Percentiles rank a stretch among this genome's conserved stretches.
Evolutionary conservation across 1,140 invertebrate genomes (phyloP).

Genomic region (Drosophila seguyi): DNA sequence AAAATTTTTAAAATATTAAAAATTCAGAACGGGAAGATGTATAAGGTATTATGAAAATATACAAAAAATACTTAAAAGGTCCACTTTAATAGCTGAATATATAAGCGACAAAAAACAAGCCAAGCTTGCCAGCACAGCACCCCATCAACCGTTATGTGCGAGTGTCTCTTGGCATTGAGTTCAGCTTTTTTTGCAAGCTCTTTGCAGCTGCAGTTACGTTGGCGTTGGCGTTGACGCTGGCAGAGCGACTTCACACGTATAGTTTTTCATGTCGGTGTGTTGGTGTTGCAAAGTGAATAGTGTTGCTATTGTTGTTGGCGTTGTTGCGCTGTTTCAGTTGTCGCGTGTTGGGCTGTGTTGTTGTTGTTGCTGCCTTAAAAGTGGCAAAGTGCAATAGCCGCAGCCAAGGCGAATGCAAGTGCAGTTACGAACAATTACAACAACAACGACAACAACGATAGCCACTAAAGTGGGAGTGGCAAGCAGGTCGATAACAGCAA

Average conservation of each 20-base stretch:
- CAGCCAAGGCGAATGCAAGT: constrained; percentile 76
- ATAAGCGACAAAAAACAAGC: background rate
- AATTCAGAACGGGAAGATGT: background rate
- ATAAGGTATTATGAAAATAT: no score
- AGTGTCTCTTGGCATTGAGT: constrained; percentile 48
- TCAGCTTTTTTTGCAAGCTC: constrained; percentile 18
- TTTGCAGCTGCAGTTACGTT: constrained; percentile 43
- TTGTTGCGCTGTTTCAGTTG: constrained; percentile 42
- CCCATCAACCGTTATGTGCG: constrained; percentile 37
- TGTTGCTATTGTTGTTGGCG: constrained; percentile 39
- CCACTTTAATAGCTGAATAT: background rate
- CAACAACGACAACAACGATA: constrained; percentile 24
- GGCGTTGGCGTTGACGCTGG: constrained; percentile 21
- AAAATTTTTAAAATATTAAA: background rate
- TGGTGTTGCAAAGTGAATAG: constrained; percentile 40
- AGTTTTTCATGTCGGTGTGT: constrained; percentile 17
- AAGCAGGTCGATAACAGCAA: constrained; percentile 62
- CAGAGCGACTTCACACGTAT: constrained; percentile 1
- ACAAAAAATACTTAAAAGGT: no score
- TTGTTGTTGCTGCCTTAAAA: constrained; percentile 60
- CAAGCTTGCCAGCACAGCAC: background rate
- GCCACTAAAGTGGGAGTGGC: constrained; percentile 56
- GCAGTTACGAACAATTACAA: constrained; percentile 44
- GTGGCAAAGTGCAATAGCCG: constrained; percentile 84
- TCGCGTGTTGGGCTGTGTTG: constrained; percentile 25